These are phyloP conservation scores for Rhyzopertha dominica DNA, from an alignment of 1,140 invertebrate genomes.

Conservation along the genomic window DNA sequence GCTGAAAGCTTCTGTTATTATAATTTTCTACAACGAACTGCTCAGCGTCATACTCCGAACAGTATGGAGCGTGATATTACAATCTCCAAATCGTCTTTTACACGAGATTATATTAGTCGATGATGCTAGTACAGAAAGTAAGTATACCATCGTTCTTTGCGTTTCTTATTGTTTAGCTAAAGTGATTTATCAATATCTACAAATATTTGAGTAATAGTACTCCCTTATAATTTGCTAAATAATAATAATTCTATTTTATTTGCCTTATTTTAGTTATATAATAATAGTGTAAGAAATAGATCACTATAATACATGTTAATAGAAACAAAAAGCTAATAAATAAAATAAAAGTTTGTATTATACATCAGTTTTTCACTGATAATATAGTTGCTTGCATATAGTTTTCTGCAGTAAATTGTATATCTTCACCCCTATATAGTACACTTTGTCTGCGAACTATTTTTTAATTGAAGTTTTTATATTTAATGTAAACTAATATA, in stretches of 20 bases:
- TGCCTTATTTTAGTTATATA: too few relatives aligned
- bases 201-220: not conserved
- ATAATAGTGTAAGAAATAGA: too few relatives aligned
- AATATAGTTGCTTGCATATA: too few relatives aligned
- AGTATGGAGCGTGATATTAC: slow-evolving; percentile 81
- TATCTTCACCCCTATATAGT: too few relatives aligned
- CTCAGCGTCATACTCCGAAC: slow-evolving; percentile 79
- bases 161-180: not conserved
- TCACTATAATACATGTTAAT: too few relatives aligned
- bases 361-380: too few relatives aligned
- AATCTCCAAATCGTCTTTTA: slow-evolving; percentile 61
- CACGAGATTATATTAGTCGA: slow-evolving; percentile 87
- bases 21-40: slow-evolving; percentile 89
- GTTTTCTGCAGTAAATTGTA: too few relatives aligned
- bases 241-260: slow-evolving; percentile 8
- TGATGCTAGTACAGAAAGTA: slow-evolving; percentile 76
- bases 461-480: too few relatives aligned
- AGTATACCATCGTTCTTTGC: slow-evolving; percentile 17
- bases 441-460: too few relatives aligned
- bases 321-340: too few relatives aligned
- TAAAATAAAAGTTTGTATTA: too few relatives aligned
- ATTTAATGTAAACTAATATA: too few relatives aligned
- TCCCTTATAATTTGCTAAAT: not conserved
- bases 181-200: slow-evolving; percentile 1
- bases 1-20: slow-evolving; percentile 64